phyloP scores from a whole-genome alignment of 1,140 invertebrate genomes.

The Drosophila ogumai region DNA sequence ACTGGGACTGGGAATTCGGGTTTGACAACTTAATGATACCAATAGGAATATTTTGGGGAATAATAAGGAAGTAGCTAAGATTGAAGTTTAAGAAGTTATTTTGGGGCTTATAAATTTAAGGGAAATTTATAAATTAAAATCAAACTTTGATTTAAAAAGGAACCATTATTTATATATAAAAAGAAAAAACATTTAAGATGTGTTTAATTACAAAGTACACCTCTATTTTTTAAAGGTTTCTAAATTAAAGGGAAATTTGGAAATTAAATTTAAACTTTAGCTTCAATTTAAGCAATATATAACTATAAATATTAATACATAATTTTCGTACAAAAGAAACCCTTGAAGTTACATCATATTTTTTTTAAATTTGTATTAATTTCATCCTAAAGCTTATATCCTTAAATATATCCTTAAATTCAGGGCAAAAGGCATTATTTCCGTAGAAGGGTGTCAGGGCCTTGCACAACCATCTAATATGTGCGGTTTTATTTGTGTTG shows the following conservation, averaged over 20 bases:
- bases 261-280: not conserved
- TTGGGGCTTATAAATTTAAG: not conserved
- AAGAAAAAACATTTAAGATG: no score
- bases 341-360: not conserved
- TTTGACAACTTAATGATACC: slow-evolving; percentile 5
- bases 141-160: not conserved
- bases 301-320: no score
- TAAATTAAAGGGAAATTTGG: no score
- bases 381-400: no score
- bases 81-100: not conserved
- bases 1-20: not conserved
- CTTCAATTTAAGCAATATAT: no score
- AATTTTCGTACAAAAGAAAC: not conserved
- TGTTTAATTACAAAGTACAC: no score
- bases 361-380: not conserved
- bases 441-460: slow-evolving; percentile 13
- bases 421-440: not conserved
- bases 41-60: not conserved
- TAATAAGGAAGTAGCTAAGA: no score
- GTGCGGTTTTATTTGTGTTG: slow-evolving; percentile 28
- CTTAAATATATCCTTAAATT: not conserved
- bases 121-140: not conserved
- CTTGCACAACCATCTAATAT: slow-evolving; percentile 31
- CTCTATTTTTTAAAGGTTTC: no score
- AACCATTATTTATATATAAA: not conserved